Base-by-base conservation (phyloP, 2,113 vertebrate species). In the Urocitellus parryii region DNA sequence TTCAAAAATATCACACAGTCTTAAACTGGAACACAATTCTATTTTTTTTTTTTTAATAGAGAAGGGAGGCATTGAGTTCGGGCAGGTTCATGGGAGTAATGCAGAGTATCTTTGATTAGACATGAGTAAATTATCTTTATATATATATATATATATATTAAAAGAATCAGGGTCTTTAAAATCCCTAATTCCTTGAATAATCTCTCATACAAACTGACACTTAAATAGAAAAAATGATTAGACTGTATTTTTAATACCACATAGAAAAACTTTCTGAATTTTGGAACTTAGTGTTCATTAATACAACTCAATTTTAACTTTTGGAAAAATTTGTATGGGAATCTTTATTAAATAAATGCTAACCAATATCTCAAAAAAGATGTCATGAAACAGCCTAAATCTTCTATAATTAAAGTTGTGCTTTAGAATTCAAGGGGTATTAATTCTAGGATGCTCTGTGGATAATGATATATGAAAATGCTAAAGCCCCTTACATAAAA, bases 311-410 rank as follows among this genome's bases (percentile, higher is more conserved):
- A 70, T 45, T 88, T 76, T 76, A 81, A 58, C 56, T 87, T 91
- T 58, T 51, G 81, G 13, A 88, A 91, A 91, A 67, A 56, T 8
- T 61, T 8, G 34, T 65, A 39, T 63, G 22, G 10, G 91, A 82
- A 91, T 4, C n/a, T 79, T 68, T 76, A 83, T 80, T 18, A 86
- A 95, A 82, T 37, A 83, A 58, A 88, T 82, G 6, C 0, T 32
- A 29, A 65, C 58, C 3, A 29, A 17, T 84, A 80, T 76, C 80
- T 96, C 25, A 17, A 79, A 73, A 81, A 22, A 37, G 4, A 24
- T 42, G 12, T 25, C 10, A n/a, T 45, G 58, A 78, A 53, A 48
- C 13, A 76, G 13, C 2, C 48, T 89, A 48, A 85, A 82, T 82
- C 63, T 80, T 77, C 4, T 10, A 2, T 74, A 34, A 48, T 63